phyloP scores from a whole-genome alignment of 2,797 vertebrate species.

The Benthosema pterotum region DNA sequence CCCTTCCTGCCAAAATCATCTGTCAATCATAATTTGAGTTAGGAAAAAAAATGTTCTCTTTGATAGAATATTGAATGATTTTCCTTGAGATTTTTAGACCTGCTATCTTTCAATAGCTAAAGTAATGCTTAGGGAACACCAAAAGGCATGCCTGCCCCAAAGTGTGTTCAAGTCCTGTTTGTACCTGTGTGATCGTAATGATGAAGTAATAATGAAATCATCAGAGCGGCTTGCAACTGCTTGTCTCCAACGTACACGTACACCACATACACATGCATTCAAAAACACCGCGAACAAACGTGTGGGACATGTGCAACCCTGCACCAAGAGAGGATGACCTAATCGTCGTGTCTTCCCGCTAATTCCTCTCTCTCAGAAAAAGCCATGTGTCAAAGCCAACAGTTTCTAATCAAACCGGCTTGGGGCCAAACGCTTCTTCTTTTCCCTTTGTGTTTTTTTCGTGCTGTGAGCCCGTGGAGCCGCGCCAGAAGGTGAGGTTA shows the following conservation, averaged over 20 bases:
- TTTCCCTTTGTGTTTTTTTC: constrained; percentile 43
- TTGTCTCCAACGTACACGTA: neutral
- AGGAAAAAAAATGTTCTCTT: no score
- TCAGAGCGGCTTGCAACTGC: no score
- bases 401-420: constrained; percentile 24
- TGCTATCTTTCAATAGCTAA: no score
- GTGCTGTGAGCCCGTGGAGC: constrained; percentile 18
- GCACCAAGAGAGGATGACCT: constrained; percentile 51
- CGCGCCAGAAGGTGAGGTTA: constrained; percentile 62
- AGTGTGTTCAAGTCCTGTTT: constrained; percentile 50
- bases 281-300: constrained; percentile 39
- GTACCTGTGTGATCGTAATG: constrained; percentile 37
- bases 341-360: constrained; percentile 33
- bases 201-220: neutral
- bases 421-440: constrained; percentile 40
- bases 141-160: no score
- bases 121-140: no score
- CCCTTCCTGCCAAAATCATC: no score
- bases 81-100: no score
- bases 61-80: no score
- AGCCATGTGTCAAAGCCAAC: constrained; percentile 22
- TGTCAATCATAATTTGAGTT: no score
- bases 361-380: constrained; percentile 47
- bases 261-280: constrained; percentile 8
- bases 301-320: constrained; percentile 43